phyloP scores from a whole-genome alignment of 2,888 invertebrate species.

The Leucoptera coffeella region DNA sequence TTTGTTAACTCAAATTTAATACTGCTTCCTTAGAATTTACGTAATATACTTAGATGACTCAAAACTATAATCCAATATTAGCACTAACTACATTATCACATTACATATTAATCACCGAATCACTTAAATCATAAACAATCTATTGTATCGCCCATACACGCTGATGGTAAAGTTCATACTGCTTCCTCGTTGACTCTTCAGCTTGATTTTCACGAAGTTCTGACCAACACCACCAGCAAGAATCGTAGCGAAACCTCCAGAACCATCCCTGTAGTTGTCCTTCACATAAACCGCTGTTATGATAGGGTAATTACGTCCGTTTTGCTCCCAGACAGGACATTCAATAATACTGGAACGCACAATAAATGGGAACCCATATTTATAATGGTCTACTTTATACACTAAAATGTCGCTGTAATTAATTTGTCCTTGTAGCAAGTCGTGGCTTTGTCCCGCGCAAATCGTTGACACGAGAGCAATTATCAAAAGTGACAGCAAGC shows the following conservation, averaged over 20 bases:
- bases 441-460: conserved; percentile 27
- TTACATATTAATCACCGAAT: too few relatives aligned
- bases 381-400: conserved; percentile 22
- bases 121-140: too few relatives aligned
- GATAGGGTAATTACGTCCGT: conserved; percentile 21
- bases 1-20: too few relatives aligned
- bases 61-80: too few relatives aligned
- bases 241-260: conserved; percentile 28
- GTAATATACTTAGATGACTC: too few relatives aligned
- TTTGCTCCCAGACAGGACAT: conserved; percentile 24
- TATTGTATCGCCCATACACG: conserved; percentile 31
- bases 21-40: too few relatives aligned
- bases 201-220: conserved; percentile 28
- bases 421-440: conserved; percentile 21
- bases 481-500: too few relatives aligned
- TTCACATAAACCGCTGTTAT: conserved; percentile 28
- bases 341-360: conserved; percentile 22
- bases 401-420: conserved; percentile 28
- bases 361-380: conserved; percentile 31
- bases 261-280: conserved; percentile 24
- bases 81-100: too few relatives aligned
- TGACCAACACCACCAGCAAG: conserved; percentile 35
- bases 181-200: conserved; percentile 28
- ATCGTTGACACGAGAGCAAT: too few relatives aligned
- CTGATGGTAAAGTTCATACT: conserved; percentile 39